Conservation (phyloP, 2,888 invertebrate species). For the Hirtodrosophila alboralis region DNA sequence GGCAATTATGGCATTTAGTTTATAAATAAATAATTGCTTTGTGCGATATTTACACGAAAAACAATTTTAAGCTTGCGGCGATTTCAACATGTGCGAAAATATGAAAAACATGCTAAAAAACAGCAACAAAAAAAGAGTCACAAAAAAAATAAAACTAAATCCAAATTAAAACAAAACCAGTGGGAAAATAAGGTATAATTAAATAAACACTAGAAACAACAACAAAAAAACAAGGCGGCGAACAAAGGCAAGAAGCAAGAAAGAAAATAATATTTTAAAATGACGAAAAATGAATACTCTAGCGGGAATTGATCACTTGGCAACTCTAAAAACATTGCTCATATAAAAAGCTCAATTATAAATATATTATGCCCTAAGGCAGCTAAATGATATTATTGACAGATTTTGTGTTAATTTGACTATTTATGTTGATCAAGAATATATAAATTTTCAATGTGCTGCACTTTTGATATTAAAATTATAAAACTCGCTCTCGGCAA, state of each 20-base stretch:
- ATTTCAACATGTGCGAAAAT: slow-evolving; percentile 61
- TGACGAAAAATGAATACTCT: no score
- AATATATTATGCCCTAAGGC: no score
- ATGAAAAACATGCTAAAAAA: slow-evolving; percentile 35
- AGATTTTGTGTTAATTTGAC: no score
- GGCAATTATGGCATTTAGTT: slow-evolving; percentile 32
- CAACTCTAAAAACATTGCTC: no score
- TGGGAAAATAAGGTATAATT: slow-evolving; percentile 61
- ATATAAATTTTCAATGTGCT: no score
- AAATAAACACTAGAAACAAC: slow-evolving; percentile 48
- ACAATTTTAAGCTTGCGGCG: slow-evolving; percentile 11
- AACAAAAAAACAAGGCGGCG: slow-evolving; percentile 18
- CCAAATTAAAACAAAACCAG: slow-evolving; percentile 49
- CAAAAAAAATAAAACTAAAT: slow-evolving; percentile 43
- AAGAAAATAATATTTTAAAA: slow-evolving; percentile 11
- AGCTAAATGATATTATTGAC: no score
- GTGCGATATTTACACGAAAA: slow-evolving; percentile 20
- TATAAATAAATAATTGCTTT: slow-evolving; percentile 48
- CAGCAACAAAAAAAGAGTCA: slow-evolving; percentile 14
- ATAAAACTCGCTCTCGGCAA: no score
- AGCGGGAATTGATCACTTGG: no score
- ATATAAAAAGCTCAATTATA: no score
- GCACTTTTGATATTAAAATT: no score
- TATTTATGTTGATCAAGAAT: no score
- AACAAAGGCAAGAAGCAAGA: slow-evolving; percentile 35